Evolutionary conservation across 2,888 invertebrate species (phyloP), one percentile per base, ranked within the genome.

Genomic region (Dolichopus griseipennis): DNA sequence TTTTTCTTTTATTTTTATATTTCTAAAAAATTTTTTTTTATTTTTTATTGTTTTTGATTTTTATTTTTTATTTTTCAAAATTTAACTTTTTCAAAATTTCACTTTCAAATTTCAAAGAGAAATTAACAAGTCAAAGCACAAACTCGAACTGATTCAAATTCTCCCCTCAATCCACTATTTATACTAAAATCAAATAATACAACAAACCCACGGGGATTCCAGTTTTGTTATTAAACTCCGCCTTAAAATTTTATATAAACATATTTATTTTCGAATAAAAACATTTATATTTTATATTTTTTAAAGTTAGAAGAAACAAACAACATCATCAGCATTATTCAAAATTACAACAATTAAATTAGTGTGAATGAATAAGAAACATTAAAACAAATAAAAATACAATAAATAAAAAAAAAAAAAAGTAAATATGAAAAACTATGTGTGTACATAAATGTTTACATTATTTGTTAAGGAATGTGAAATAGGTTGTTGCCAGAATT

Each of bases 141-240:
- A 52, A 52, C 52, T 52, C 52, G 18, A 52, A 68, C 68, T 68
- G 65, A 68, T 15, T 21, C 15, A 65, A 37, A 62, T 64, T 68
- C 43, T 68, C 68, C 65, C 62, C 68, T 68, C 61, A 52, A 61
- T 61, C 5, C 20, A 41, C 65, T 62, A 62, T 68, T 68, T 68
- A 68, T 68, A 68, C 67, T 20, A 52, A 52, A 52, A 52, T 52
- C 15, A 12, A 6, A 18, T 12, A 52, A 6, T 18, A 15, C 52
- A 52, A 52, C 52, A 18, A 52, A 12, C 9, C 52, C 52, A 18
- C 52, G 18, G 52, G 52, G 52, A n/a, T 52, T 52, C 52, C n/a
- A 18, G n/a, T 18, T 52, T 18, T n/a, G 52, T 18, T 37, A 18
- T 12, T 12, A 18, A 52, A 52, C 52, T 52, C 52, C 52, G 52